phyloP scores from a whole-genome alignment of 2,888 invertebrate genomes.

The Volucella bombylans region DNA sequence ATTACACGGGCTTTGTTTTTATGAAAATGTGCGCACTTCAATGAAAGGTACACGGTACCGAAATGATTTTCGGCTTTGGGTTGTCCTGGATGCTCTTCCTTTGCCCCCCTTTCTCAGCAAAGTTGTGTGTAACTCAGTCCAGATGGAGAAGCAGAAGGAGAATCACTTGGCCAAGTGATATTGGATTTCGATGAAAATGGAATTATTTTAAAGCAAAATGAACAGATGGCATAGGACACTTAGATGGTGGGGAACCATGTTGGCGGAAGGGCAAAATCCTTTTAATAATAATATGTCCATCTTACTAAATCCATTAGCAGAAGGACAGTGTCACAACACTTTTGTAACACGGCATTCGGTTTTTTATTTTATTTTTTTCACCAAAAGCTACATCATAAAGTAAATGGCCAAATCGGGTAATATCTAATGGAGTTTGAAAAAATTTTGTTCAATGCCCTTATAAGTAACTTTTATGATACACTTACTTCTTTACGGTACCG shows the following conservation, averaged over 20 bases:
- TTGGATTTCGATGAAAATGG: conserved; percentile 57
- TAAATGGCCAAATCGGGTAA: no score
- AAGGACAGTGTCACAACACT: conserved; percentile 37
- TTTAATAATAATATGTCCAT: conserved; percentile 50
- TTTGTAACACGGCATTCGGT: not conserved
- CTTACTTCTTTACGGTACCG: not conserved
- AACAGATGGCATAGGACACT: conserved; percentile 44
- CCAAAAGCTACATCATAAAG: no score
- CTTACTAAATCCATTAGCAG: conserved; percentile 43
- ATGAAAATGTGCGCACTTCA: conserved; percentile 73
- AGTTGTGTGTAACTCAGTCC: conserved; percentile 37
- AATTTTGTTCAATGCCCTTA: no score
- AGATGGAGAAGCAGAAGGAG: conserved; percentile 15
- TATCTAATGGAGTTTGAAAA: no score
- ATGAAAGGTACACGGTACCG: conserved; percentile 72
- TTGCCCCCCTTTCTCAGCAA: not conserved
- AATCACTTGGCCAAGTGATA: conserved; percentile 55
- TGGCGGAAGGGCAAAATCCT: not conserved
- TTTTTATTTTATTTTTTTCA: not conserved
- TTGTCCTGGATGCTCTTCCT: conserved; percentile 24
- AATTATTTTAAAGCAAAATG: conserved; percentile 46
- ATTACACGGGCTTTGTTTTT: conserved; percentile 74
- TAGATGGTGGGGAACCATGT: not conserved
- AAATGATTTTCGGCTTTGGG: conserved; percentile 63
- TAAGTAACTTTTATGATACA: not conserved